Evolutionary conservation across 1,140 invertebrate species (phyloP).

Genomic region (Periplaneta americana): DNA sequence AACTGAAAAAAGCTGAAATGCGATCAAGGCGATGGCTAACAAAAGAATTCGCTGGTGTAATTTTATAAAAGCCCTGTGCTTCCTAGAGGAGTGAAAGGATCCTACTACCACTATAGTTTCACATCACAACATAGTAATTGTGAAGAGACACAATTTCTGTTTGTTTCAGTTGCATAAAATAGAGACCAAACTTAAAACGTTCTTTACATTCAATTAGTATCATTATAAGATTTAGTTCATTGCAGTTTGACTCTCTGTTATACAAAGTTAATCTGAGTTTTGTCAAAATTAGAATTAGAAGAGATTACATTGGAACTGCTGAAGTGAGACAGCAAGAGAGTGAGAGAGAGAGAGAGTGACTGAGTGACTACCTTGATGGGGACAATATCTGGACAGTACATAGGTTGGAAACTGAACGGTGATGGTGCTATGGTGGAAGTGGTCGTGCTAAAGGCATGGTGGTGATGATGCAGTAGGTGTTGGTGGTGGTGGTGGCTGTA

Average conservation of each 20-base stretch:
- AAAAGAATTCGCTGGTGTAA: too few species aligned
- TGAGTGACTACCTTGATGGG: slow-evolving; percentile 56
- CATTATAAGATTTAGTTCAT: neutral
- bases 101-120: too few species aligned
- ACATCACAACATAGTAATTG: too few species aligned
- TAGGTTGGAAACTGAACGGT: slow-evolving; percentile 35
- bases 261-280: too few species aligned
- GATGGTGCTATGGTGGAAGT: slow-evolving; percentile 14
- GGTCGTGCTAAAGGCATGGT: slow-evolving; percentile 15
- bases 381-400: slow-evolving; percentile 57
- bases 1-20: too few species aligned
- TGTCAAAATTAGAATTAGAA: neutral
- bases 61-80: too few species aligned
- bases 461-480: slow-evolving; percentile 21
- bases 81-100: too few species aligned
- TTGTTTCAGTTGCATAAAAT: too few species aligned
- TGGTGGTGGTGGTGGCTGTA: slow-evolving; percentile 25
- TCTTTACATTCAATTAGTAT: too few species aligned
- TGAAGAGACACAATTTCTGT: too few species aligned
- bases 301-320: neutral
- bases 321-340: neutral
- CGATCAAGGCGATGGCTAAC: too few species aligned
- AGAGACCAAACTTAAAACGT: too few species aligned
- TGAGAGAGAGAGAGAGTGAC: neutral
- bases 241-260: neutral